Evolutionary conservation across 2,113 vertebrate species (phyloP), one percentile per base, ranked within the genome.

Genomic region (Scolopax mira): DNA sequence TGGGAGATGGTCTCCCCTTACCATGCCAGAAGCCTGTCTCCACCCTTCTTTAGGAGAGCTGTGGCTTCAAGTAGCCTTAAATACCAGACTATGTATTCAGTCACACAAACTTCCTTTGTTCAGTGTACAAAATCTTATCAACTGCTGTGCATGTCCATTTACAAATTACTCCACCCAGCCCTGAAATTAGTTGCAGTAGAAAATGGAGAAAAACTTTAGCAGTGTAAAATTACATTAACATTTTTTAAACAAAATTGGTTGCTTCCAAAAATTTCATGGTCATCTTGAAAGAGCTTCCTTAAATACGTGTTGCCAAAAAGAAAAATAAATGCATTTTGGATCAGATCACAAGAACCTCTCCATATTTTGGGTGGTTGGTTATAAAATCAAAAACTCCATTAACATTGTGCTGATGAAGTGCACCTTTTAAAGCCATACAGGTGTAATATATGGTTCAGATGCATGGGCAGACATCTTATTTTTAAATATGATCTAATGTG

Each of bases 181-280:
- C 71, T 54, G 64, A 71, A 88, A 79, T 79, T 75, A 83, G 54
- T 72, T 73, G 74, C 82, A 58, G 85, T 27, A 82, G 37, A 49
- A 93, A 90, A 72, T 9, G 12, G 18, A 85, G 65, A 86, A 83
- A 82, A 93, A 35, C 27, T 48, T 91, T 3, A 41, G 62, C 65
- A 85, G 28, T 49, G 46, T 77, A 83, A 92, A 97, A 94, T 51
- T 54, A 37, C 66, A n/a, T 88, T 87, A 82, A 27, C 58, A 51
- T 79, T 82, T 80, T 78, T 72, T 57, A 82, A 75, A 89, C 78
- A 82, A 64, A 89, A 85, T 8, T 44, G 10, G 35, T 81, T 85
- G 30, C 48, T 94, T 93, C 62, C 90, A 41, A 93, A 94, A 85
- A 88, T 85, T 71, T 90, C 46, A 70, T 31, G 51, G 54, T 64